Conservation (phyloP, 1,140 invertebrate species). For the Drosophila tropicalis region DNA sequence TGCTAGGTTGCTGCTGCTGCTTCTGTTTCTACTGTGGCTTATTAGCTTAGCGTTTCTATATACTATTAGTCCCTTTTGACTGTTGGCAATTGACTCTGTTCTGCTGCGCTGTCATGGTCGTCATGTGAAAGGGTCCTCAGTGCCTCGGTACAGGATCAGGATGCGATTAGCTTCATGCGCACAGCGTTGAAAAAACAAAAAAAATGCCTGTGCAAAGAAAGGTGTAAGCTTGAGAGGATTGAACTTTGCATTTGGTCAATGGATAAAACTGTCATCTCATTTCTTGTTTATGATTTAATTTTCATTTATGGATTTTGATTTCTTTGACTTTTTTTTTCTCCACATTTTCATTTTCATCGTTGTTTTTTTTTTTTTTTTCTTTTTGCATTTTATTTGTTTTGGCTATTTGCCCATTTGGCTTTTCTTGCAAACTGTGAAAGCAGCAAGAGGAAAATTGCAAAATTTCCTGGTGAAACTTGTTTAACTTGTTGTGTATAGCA, state of each 20-base stretch:
- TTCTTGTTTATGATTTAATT: conserved; percentile 48
- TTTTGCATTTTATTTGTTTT: conserved; percentile 30
- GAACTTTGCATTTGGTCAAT: conserved; percentile 28
- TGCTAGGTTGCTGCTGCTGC: neutral
- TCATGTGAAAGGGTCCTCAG: conserved; percentile 20
- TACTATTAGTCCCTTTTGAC: neutral
- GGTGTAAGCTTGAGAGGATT: neutral
- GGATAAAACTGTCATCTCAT: conserved; percentile 14
- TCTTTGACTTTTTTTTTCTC: neutral
- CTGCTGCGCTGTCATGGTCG: conserved; percentile 39
- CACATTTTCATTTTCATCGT: neutral
- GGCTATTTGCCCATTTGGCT: conserved; percentile 19
- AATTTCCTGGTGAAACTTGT: conserved; percentile 79
- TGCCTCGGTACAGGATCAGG: neutral
- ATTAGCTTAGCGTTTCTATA: neutral
- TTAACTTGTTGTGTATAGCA: conserved; percentile 62
- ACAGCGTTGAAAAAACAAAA: no score
- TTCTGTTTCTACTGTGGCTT: no score
- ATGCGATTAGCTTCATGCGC: neutral
- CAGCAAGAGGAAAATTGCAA: conserved; percentile 67
- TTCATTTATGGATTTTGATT: conserved; percentile 25
- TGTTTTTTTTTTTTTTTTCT: conserved; percentile 26
- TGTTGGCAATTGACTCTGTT: conserved; percentile 28
- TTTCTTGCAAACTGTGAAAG: conserved; percentile 44
- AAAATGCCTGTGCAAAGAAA: conserved; percentile 5